These are phyloP conservation scores for Aythya baeri DNA, from an alignment of 2,113 vertebrate genomes.

Conservation along the genomic window DNA sequence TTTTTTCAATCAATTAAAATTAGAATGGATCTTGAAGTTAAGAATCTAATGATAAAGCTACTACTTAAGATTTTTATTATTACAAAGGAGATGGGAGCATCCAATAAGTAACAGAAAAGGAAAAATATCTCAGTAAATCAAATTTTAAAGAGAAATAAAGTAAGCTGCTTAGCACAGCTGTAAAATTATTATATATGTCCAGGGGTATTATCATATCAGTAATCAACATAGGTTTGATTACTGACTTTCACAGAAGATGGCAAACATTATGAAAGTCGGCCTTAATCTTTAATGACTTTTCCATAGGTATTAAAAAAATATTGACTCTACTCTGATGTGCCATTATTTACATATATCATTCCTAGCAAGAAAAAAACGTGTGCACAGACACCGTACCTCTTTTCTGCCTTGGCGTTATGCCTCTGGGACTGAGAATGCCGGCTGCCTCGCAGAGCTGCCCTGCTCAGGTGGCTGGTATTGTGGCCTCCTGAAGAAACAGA, in stretches of 20 bases:
- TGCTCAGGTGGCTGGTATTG: constrained; percentile 54
- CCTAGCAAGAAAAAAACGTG: neutral
- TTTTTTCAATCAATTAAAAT: neutral
- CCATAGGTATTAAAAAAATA: accelerated
- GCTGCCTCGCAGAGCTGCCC: constrained; percentile 48
- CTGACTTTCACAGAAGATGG: neutral
- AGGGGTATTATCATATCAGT: neutral
- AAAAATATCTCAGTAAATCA: neutral
- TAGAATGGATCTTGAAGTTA: neutral
- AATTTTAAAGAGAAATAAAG: neutral
- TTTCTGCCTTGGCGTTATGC: constrained; percentile 56
- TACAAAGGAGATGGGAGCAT: neutral
- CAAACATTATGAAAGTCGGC: accelerated
- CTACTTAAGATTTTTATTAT: neutral
- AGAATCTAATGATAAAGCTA: neutral
- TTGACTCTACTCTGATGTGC: neutral
- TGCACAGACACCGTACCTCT: constrained; percentile 74
- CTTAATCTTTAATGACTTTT: accelerated
- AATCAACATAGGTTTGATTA: neutral
- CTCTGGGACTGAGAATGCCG: constrained; percentile 66
- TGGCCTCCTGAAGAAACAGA: neutral
- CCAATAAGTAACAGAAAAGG: neutral
- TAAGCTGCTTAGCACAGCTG: neutral
- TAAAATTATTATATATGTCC: neutral
- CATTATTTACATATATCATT: neutral